These are phyloP conservation scores for Sardina pilchardus DNA, from an alignment of 2,113 vertebrate genomes.

Conservation along the genomic window DNA sequence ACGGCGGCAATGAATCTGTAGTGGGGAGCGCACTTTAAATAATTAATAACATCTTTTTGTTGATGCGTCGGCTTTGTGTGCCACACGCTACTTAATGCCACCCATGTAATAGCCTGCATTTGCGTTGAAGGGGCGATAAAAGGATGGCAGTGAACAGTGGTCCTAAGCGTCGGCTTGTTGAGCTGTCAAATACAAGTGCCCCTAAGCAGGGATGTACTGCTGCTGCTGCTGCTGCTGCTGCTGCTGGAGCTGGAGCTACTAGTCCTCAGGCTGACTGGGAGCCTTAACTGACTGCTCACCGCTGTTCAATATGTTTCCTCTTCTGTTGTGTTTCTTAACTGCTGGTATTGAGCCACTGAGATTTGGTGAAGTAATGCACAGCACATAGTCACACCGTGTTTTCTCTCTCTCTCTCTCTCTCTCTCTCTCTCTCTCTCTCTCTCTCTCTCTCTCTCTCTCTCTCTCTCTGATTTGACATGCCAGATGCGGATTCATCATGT, in stretches of 20 bases:
- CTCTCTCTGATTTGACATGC: neutral
- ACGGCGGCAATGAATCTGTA: conserved; percentile 8
- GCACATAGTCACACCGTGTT: neutral
- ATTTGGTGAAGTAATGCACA: neutral
- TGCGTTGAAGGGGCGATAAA: conserved; percentile 7
- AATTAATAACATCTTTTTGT: conserved; percentile 19
- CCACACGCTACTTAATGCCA: neutral
- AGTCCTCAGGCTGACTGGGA: neutral
- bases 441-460: conserved; percentile 22
- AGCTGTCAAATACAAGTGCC: neutral
- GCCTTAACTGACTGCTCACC: neutral
- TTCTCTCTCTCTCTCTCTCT: conserved; percentile 18
- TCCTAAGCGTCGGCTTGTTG: neutral
- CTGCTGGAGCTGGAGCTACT: neutral
- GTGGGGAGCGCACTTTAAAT: neutral
- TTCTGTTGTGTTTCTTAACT: conserved; percentile 2
- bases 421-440: conserved; percentile 29
- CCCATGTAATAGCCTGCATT: conserved; percentile 4
- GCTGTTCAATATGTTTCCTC: neutral
- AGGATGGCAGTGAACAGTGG: neutral
- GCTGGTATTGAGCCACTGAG: neutral
- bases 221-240: neutral
- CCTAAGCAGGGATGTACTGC: neutral
- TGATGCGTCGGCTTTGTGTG: neutral
- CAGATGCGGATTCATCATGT: neutral